Conservation (phyloP, 2,797 vertebrate genomes). For the Gymnothorax javanicus region DNA sequence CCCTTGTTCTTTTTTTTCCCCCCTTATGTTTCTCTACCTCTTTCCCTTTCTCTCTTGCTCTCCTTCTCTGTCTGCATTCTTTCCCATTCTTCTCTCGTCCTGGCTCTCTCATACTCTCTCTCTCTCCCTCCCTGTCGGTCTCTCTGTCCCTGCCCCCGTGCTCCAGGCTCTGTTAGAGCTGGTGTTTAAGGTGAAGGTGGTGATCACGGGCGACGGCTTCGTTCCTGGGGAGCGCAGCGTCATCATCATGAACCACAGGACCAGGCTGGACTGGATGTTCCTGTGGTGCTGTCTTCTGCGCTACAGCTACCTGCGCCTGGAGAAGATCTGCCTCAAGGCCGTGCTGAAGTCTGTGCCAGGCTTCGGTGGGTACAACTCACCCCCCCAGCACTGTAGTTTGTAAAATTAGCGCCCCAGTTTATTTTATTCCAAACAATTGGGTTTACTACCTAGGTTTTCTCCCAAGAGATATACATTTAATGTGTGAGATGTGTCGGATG, state of each 20-base stretch:
- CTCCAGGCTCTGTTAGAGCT: conserved; percentile 90
- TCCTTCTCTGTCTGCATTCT: neutral
- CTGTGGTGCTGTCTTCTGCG: conserved; percentile 96
- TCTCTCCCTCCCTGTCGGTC: neutral
- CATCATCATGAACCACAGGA: conserved; percentile 99
- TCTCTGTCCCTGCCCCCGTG: neutral
- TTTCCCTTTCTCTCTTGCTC: neutral
- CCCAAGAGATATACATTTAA: too few relatives aligned
- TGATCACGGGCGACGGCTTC: conserved; percentile 96
- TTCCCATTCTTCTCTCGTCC: neutral
- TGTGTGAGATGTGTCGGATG: too few relatives aligned
- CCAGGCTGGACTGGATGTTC: conserved; percentile 98
- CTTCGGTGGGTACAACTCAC: conserved; percentile 81
- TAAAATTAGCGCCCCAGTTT: too few relatives aligned
- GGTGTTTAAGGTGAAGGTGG: conserved; percentile 93
- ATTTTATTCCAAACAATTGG: too few relatives aligned
- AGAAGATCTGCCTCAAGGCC: conserved; percentile 98
- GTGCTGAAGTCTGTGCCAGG: conserved; percentile 92
- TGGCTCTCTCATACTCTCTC: too few relatives aligned
- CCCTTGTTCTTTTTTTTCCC: too few relatives aligned
- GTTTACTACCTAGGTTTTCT: too few relatives aligned
- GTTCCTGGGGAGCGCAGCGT: conserved; percentile 95
- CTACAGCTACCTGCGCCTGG: conserved; percentile 94
- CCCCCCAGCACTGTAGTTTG: too few relatives aligned
- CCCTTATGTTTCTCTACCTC: neutral